Evolutionary conservation across 2,888 invertebrate genomes (phyloP).

Genomic region (Pelosia muscerda): DNA sequence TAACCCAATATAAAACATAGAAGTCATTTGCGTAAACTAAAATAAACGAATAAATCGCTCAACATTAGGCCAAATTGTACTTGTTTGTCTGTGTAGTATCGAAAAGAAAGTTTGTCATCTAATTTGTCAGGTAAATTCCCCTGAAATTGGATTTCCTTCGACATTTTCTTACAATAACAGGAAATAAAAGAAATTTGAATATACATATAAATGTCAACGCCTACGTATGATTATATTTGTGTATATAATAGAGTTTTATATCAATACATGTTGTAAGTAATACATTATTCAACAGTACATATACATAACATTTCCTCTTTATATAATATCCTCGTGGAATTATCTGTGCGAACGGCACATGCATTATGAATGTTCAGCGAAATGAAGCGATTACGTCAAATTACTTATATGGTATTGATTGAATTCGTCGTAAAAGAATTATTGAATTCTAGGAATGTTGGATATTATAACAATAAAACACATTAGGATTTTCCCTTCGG

Average conservation of each 20-base stretch:
- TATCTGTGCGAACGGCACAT: background rate
- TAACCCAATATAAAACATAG: no score
- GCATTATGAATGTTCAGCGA: background rate
- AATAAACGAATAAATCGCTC: background rate
- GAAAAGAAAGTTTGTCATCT: background rate
- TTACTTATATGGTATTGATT: background rate
- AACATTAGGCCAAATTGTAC: background rate
- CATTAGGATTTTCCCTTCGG: background rate
- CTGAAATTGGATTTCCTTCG: background rate
- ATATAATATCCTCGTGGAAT: background rate
- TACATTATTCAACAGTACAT: background rate
- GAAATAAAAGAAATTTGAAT: slow-evolving; percentile 1
- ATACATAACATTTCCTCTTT: background rate
- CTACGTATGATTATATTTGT: background rate
- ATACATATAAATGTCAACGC: background rate
- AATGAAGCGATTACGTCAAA: background rate
- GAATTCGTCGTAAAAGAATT: slow-evolving; percentile 2
- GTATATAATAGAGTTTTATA: background rate
- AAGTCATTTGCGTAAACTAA: background rate
- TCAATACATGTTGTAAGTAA: background rate
- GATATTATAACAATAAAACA: background rate
- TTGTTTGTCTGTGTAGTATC: background rate
- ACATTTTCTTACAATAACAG: background rate
- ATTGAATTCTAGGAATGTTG: background rate
- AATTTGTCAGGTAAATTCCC: background rate